Percentiles rank a stretch among this genome's conserved stretches.
Evolutionary conservation across 1,140 invertebrate species (phyloP).

Genomic region (Drosophila sechellia): DNA sequence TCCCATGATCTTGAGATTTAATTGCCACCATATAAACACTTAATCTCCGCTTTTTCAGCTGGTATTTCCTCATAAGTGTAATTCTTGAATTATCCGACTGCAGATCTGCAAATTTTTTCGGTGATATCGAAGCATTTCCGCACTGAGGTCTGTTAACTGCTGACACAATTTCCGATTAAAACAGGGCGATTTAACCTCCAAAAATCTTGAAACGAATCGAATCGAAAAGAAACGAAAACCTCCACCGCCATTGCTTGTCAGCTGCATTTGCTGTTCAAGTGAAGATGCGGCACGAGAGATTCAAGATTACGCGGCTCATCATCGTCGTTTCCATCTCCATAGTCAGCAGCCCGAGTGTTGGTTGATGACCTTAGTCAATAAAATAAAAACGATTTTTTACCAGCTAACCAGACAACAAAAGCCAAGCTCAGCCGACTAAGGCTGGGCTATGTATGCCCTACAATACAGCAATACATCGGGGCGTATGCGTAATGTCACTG

Average conservation of each 20-base stretch:
- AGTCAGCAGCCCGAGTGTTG: constrained; percentile 36
- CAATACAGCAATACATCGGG: constrained; percentile 39
- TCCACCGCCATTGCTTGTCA: constrained; percentile 40
- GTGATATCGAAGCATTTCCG: constrained; percentile 29
- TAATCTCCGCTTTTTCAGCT: not conserved
- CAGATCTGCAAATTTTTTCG: constrained; percentile 1
- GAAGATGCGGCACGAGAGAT: constrained; percentile 73
- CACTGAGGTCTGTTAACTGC: not conserved
- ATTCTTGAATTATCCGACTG: constrained; percentile 14
- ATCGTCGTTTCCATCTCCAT: constrained; percentile 28
- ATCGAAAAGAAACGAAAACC: constrained; percentile 34
- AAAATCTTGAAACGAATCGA: constrained; percentile 23
- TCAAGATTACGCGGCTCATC: constrained; percentile 52
- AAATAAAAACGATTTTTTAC: constrained; percentile 64
- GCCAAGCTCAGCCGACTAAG: constrained; percentile 24
- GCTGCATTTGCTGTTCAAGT: constrained; percentile 50
- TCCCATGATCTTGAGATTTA: constrained; percentile 4
- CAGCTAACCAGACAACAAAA: constrained; percentile 43
- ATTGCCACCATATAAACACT: not conserved
- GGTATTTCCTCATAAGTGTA: constrained; percentile 4
- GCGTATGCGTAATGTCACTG: constrained; percentile 63
- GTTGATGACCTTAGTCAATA: constrained; percentile 81
- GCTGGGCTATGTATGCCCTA: constrained; percentile 42
- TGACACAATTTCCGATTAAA: constrained; percentile 67
- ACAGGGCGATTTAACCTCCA: constrained; percentile 57